A percentile compares a stretch with the other conserved stretches of the same genome.
These are phyloP conservation scores for Osmoderma eremita DNA, from an alignment of 2,888 invertebrate species.

Conservation along the genomic window DNA sequence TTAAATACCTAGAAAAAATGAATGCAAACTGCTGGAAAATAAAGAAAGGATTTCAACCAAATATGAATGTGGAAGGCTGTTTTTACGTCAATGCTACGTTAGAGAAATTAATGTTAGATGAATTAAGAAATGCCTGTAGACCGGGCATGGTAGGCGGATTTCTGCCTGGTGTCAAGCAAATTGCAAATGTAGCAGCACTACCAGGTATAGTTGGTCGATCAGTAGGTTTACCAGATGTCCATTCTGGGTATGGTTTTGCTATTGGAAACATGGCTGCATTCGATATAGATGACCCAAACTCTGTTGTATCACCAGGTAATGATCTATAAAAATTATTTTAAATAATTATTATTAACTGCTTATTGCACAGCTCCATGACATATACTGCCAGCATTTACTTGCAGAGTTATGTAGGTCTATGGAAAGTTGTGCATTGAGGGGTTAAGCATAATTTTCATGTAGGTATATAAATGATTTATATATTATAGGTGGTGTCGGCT, in stretches of 20 bases:
- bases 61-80: conserved; percentile 98
- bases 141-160: conserved; percentile 95
- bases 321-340: not conserved
- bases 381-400: too few relatives aligned
- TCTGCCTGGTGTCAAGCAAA: conserved; percentile 98
- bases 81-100: conserved; percentile 95
- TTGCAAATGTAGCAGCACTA: conserved; percentile 97
- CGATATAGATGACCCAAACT: conserved; percentile 89
- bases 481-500: conserved; percentile 89
- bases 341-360: conserved; percentile 19
- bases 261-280: conserved; percentile 99
- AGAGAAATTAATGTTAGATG: conserved; percentile 97
- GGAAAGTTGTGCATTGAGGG: too few relatives aligned
- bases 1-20: conserved; percentile 91
- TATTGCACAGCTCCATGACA: too few relatives aligned
- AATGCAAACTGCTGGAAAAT: conserved; percentile 89
- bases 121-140: conserved; percentile 88
- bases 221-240: conserved; percentile 95
- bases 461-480: too few relatives aligned
- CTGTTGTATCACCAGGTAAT: conserved; percentile 90
- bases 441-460: too few relatives aligned
- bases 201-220: conserved; percentile 96
- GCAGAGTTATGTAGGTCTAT: too few relatives aligned
- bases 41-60: conserved; percentile 98
- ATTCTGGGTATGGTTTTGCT: conserved; percentile 99